phyloP scores from a whole-genome alignment of 1,140 invertebrate genomes.

The Cepaea nemoralis region DNA sequence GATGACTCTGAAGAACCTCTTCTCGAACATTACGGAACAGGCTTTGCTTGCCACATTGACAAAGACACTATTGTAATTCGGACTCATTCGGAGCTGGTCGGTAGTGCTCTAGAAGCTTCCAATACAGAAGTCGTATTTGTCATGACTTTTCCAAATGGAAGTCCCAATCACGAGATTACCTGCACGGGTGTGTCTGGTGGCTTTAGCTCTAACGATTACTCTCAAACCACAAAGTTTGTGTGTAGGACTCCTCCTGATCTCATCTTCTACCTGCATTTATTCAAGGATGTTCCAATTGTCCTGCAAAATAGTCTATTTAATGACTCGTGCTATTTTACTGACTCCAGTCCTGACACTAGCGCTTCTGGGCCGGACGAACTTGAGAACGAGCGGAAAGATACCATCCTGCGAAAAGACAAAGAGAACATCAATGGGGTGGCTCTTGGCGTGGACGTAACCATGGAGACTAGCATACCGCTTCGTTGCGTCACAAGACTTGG shows the following conservation, averaged over 20 bases:
- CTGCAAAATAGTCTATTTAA: background rate
- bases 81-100: conserved; percentile 15
- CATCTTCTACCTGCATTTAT: background rate
- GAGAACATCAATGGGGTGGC: background rate
- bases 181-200: background rate
- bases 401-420: background rate
- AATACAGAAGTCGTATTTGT: background rate
- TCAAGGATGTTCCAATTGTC: background rate
- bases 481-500: background rate
- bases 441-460: background rate
- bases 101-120: background rate
- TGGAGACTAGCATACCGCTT: background rate
- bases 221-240: conserved; percentile 6
- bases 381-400: background rate
- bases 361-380: background rate
- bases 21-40: conserved; percentile 20
- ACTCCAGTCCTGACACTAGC: conserved; percentile 6
- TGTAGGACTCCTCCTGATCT: background rate
- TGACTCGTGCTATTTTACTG: conserved; percentile 30
- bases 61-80: background rate
- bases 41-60: conserved; percentile 18
- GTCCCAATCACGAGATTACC: background rate
- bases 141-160: background rate
- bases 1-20: background rate
- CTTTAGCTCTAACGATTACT: background rate